Percentiles rank a stretch among this genome's conserved stretches.
These are phyloP conservation scores for Eira barbara DNA, from an alignment of 2,113 vertebrate species.

Conservation along the genomic window DNA sequence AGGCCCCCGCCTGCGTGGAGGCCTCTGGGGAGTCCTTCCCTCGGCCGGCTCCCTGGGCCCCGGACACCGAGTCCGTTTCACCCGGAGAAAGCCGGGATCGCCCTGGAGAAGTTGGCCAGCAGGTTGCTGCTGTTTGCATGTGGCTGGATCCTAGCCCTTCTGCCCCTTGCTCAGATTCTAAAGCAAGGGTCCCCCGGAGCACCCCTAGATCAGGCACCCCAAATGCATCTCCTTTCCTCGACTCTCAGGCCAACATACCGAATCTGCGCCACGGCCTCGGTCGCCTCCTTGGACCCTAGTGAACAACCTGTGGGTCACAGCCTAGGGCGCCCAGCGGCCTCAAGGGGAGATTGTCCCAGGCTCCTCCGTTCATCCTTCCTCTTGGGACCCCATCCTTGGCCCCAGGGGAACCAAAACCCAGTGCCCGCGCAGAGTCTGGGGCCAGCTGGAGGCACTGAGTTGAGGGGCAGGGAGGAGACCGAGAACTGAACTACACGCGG, in stretches of 20 bases:
- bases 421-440: neutral
- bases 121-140: neutral
- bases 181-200: neutral
- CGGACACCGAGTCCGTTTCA: neutral
- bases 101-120: neutral
- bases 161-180: neutral
- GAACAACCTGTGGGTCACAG: neutral
- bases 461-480: neutral
- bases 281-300: neutral
- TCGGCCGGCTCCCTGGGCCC: neutral
- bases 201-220: too few relatives aligned
- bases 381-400: neutral
- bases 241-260: neutral
- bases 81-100: neutral
- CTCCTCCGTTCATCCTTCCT: neutral
- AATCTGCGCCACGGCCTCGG: neutral
- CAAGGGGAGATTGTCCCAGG: neutral
- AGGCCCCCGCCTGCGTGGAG: neutral
- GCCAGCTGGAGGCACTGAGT: neutral
- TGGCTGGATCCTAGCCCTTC: neutral
- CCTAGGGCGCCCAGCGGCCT: neutral
- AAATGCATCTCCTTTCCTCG: neutral
- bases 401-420: neutral
- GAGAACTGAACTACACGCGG: neutral
- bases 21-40: neutral